A percentile compares a stretch with the other conserved stretches of the same genome.
These are phyloP conservation scores for Orius insidiosus DNA, from an alignment of 1,140 invertebrate genomes.

Conservation along the genomic window DNA sequence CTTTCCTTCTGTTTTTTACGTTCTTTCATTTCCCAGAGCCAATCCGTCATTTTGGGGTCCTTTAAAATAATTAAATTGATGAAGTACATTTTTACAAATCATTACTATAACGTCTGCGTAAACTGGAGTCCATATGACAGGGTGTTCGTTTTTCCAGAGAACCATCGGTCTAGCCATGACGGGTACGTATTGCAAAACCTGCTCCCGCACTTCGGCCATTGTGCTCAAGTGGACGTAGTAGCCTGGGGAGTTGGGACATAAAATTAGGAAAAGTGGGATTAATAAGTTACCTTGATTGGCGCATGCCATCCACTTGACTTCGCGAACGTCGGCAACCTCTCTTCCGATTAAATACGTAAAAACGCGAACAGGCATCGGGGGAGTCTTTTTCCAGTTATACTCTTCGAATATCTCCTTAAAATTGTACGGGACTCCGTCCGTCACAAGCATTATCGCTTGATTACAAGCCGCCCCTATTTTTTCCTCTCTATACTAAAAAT, in stretches of 20 bases:
- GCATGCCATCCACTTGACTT: constrained; percentile 89
- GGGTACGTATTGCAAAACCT: constrained; percentile 81
- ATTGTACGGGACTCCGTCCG: constrained; percentile 63
- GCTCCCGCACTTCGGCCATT: constrained; percentile 60
- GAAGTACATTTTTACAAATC: constrained; percentile 11
- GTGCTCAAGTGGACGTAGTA: constrained; percentile 74
- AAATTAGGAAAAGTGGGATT: no score
- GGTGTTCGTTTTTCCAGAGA: constrained; percentile 74
- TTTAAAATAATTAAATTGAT: constrained; percentile 23
- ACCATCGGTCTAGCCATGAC: constrained; percentile 81
- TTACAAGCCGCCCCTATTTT: constrained; percentile 81
- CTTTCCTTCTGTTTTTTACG: constrained; percentile 54
- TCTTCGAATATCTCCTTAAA: constrained; percentile 45
- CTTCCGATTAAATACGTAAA: constrained; percentile 93
- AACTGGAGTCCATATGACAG: constrained; percentile 76
- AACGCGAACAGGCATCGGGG: constrained; percentile 77
- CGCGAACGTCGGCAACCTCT: constrained; percentile 65
- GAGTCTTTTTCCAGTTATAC: constrained; percentile 74
- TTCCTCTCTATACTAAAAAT: constrained; percentile 53
- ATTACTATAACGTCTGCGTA: constrained; percentile 72
- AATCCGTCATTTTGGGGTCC: constrained; percentile 77
- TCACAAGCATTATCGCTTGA: constrained; percentile 93
- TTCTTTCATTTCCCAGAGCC: constrained; percentile 69
- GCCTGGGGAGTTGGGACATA: constrained; percentile 39
- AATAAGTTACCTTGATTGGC: constrained; percentile 68